Evolutionary conservation across 1,140 invertebrate genomes (phyloP), one percentile per base, ranked within the genome.

Genomic region (Thaumetopoea pityocampa): DNA sequence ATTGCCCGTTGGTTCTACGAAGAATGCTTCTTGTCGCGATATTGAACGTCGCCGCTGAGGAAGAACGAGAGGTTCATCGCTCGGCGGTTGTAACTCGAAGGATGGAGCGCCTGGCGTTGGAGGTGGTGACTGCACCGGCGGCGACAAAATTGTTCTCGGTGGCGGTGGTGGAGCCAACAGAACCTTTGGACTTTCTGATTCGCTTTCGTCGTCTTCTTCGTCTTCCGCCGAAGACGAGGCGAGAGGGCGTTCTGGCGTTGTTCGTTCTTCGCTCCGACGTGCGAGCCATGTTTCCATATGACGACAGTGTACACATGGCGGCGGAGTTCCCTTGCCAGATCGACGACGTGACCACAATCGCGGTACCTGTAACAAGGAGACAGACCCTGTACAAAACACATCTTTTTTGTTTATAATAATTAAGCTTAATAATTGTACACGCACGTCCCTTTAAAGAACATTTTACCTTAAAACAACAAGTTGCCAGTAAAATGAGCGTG

Each of bases 1-100:
- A 49, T 86, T 90, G n/a, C 89, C 88, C 0, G 88, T 89, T 1
- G 90, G 88, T 59, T 92, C 91, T 5, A 90, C 85, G 27, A 93
- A 92, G 51, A 93, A 92, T 0, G 93, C 93, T 67, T 94, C 92
- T 67, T 94, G 92, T 4, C 93, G 86, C 22, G 93, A 91, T 16
- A 91, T 90, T 1, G 89, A 92, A 29, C 89, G 89, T 58, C 88
- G 86, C 44, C 88, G 82, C 66, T 71, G 78, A 20, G 82, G 62
- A 51, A 80, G 30, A 17, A 72, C 48, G 2, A 83, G 68, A 11
- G 74, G 70, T 40, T 83, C 83, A 32, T 87, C 85, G 10, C 52
- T 72, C 0, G 87, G 83, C 4, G 86, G 87, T 48, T 87, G 85
- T 22, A 87, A 54, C 49, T 88, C 85, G 49, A 88, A 83, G 0